Conservation (phyloP, 1,140 invertebrate genomes). For the Bacillus rossius region DNA sequence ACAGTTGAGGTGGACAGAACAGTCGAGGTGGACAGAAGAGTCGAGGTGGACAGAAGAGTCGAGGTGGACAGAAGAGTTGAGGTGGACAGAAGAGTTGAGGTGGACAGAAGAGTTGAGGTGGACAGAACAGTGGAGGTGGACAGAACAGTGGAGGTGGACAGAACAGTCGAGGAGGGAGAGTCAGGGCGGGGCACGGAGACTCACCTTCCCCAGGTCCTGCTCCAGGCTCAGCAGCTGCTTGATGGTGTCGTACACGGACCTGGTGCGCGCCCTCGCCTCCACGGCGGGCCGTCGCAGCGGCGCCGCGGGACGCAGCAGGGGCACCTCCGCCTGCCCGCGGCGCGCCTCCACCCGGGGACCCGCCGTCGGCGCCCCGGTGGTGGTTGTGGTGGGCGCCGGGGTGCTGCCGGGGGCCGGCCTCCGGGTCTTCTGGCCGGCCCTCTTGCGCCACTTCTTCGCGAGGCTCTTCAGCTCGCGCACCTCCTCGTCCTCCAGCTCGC, state of each 20-base stretch:
- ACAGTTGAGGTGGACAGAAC: too few relatives aligned
- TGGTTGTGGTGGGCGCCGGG: conserved; percentile 18
- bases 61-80: too few relatives aligned
- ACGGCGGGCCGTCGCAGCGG: conserved; percentile 43
- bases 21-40: too few relatives aligned
- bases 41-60: too few relatives aligned
- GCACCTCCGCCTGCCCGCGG: conserved; percentile 53
- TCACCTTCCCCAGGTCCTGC: conserved; percentile 44
- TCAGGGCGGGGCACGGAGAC: too few relatives aligned
- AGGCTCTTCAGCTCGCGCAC: conserved; percentile 53
- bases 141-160: too few relatives aligned
- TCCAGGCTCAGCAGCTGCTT: conserved; percentile 49
- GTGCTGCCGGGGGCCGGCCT: conserved; percentile 22
- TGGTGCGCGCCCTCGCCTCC: conserved; percentile 22
- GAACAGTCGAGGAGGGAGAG: too few relatives aligned
- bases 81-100: too few relatives aligned
- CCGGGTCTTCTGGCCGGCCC: conserved; percentile 14
- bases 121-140: too few relatives aligned
- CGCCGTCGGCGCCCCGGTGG: conserved; percentile 18
- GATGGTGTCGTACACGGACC: conserved; percentile 50
- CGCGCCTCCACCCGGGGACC: conserved; percentile 22
- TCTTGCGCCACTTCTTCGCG: conserved; percentile 30
- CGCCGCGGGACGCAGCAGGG: conserved; percentile 50
- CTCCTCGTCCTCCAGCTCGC: conserved; percentile 49
- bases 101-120: too few relatives aligned